Percentiles rank a stretch among this genome's conserved stretches.
phyloP scores from a whole-genome alignment of 2,797 vertebrate species.

The Prionace glauca region DNA sequence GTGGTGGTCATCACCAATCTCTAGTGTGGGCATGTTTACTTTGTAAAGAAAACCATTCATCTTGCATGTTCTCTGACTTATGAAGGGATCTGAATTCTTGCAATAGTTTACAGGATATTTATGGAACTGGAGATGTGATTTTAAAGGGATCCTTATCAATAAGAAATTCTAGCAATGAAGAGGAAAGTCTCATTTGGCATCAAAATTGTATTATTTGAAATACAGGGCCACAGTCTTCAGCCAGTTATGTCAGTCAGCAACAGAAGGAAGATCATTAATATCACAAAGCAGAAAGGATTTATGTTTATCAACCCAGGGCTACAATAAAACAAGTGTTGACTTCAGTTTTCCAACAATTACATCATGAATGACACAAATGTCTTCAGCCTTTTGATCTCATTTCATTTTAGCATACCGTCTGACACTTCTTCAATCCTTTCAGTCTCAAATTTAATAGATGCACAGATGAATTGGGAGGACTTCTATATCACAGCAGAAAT shows the following conservation, averaged over 20 bases:
- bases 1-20: not conserved
- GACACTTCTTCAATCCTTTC: not conserved
- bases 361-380: not conserved
- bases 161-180: not conserved
- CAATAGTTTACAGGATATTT: not conserved
- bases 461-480: not conserved
- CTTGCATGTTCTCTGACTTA: not conserved
- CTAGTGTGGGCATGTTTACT: not conserved
- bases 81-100: not conserved
- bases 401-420: not conserved
- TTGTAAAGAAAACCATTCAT: not conserved
- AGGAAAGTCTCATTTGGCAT: not conserved
- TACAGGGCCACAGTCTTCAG: not conserved
- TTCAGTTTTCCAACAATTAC: slow-evolving; percentile 9
- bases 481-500: not conserved
- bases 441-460: not conserved
- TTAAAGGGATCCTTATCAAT: not conserved
- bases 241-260: not conserved
- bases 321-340: not conserved
- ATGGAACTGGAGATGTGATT: not conserved
- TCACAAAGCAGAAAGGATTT: not conserved
- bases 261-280: not conserved
- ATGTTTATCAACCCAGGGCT: not conserved
- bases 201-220: not conserved
- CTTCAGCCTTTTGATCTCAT: not conserved